Percentiles rank a stretch among this genome's conserved stretches.
Evolutionary conservation across 1,140 invertebrate species (phyloP).

Genomic region (Hylaeus anthracinus): DNA sequence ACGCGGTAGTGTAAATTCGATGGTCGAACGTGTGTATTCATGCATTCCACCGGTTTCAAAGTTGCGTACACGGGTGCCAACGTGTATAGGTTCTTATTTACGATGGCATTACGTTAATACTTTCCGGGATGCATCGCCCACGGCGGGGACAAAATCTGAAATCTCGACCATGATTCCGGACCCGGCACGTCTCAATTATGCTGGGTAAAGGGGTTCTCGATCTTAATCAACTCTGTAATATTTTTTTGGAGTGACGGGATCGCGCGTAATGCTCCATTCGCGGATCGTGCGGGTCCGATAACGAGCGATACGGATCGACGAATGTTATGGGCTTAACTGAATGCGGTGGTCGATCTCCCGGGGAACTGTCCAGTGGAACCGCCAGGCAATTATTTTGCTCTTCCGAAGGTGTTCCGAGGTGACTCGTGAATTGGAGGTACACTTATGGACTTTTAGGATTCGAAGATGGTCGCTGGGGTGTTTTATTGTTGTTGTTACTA

Average conservation of each 20-base stretch:
- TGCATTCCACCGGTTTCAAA: background rate
- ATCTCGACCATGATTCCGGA: conserved; percentile 23
- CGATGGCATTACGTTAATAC: conserved; percentile 22
- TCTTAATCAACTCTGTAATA: conserved; percentile 25
- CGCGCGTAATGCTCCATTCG: conserved; percentile 8
- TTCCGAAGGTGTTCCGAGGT: background rate
- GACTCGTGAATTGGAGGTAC: no score
- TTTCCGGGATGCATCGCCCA: conserved; percentile 35
- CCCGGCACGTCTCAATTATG: conserved; percentile 51
- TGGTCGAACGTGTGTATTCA: background rate
- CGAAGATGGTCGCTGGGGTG: no score
- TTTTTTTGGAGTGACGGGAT: conserved; percentile 14
- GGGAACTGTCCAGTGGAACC: background rate
- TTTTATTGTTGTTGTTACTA: no score
- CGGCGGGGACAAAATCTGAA: conserved; percentile 37
- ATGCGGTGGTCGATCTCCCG: background rate
- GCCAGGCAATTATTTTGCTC: background rate
- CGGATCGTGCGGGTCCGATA: conserved; percentile 34
- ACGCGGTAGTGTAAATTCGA: background rate
- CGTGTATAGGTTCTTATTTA: background rate
- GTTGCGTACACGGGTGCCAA: background rate
- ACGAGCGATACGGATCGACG: conserved; percentile 25
- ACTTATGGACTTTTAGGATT: no score
- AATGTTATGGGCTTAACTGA: conserved; percentile 17
- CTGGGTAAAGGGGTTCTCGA: conserved; percentile 22